phyloP scores from a whole-genome alignment of 2,113 vertebrate species.

The Lucifuga dentata region DNA sequence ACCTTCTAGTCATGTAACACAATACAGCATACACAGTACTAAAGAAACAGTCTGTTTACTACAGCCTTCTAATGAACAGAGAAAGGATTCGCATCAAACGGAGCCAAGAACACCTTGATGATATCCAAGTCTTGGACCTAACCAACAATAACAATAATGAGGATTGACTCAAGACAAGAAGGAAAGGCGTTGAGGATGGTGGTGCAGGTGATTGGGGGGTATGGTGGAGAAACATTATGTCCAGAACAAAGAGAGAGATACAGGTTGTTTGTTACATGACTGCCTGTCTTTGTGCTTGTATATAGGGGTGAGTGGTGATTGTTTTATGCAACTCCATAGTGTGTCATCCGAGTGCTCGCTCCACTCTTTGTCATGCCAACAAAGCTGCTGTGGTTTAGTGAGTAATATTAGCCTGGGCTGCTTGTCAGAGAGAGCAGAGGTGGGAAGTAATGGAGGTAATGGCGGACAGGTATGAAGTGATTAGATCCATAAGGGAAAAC shows the following conservation, averaged over 20 bases:
- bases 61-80: background rate
- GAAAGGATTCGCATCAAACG: background rate
- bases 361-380: conserved; percentile 85
- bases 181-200: background rate
- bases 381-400: conserved; percentile 82
- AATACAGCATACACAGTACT: no score
- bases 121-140: background rate
- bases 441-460: conserved; percentile 22
- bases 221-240: conserved; percentile 1
- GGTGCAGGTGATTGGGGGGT: background rate
- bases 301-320: conserved; percentile 44
- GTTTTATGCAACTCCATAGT: conserved; percentile 80
- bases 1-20: no score
- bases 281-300: conserved; percentile 47
- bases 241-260: conserved; percentile 44
- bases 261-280: conserved; percentile 38
- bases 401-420: conserved; percentile 83
- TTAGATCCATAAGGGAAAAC: conserved; percentile 5
- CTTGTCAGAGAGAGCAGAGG: conserved; percentile 39
- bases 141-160: background rate
- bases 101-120: background rate
- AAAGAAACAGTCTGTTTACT: no score
- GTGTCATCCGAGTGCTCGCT: conserved; percentile 79
- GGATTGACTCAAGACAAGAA: background rate
- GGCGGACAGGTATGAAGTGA: background rate